phyloP scores from a whole-genome alignment of 2,797 vertebrate species.

The Poeciliopsis turneri region DNA sequence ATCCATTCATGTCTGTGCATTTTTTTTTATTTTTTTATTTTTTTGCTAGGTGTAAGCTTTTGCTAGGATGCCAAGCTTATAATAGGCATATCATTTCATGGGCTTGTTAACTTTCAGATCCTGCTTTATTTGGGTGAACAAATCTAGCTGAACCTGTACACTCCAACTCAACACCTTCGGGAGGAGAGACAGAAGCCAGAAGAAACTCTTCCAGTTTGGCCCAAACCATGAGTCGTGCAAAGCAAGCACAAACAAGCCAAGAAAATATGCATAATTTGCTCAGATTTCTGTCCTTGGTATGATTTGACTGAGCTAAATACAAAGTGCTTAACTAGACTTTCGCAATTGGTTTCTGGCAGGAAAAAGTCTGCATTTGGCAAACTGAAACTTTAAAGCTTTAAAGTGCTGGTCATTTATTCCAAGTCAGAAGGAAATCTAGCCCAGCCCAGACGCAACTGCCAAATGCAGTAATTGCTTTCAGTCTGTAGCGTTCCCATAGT shows the following conservation, averaged over 20 bases:
- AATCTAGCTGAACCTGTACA: conserved; percentile 63
- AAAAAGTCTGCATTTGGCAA: conserved; percentile 41
- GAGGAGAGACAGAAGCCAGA: conserved; percentile 58
- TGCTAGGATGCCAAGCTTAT: conserved; percentile 36
- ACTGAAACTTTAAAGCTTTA: conserved; percentile 38
- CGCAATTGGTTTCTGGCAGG: conserved; percentile 31
- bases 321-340: conserved; percentile 33
- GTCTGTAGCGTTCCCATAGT: conserved; percentile 39
- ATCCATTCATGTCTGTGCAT: conserved; percentile 26
- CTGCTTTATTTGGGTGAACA: conserved; percentile 69
- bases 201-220: conserved; percentile 49
- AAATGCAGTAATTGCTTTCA: conserved; percentile 43
- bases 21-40: conserved; percentile 44
- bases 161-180: conserved; percentile 51
- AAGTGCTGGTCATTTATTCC: conserved; percentile 46
- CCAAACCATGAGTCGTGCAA: conserved; percentile 34
- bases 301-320: conserved; percentile 23
- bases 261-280: conserved; percentile 40
- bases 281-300: conserved; percentile 40
- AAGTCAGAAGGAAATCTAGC: conserved; percentile 33
- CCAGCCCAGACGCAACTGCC: conserved; percentile 22
- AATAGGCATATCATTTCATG: conserved; percentile 57
- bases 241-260: conserved; percentile 37
- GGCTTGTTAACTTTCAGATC: conserved; percentile 70
- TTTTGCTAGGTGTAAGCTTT: conserved; percentile 27